phyloP scores from a whole-genome alignment of 2,797 vertebrate genomes.

The Crocodylus rhombifer region DNA sequence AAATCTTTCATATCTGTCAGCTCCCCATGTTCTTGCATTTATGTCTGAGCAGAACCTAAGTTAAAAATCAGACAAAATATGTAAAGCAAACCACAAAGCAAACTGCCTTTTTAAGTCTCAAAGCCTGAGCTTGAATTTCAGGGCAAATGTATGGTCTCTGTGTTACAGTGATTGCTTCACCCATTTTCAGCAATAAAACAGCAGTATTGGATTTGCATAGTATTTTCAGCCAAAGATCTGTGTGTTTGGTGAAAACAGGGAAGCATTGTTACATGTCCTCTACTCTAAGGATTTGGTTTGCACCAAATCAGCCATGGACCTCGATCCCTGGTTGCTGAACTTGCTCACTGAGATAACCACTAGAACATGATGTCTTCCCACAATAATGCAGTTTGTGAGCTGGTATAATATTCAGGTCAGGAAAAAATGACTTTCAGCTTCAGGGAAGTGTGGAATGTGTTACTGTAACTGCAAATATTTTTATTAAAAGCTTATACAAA shows the following conservation, averaged over 20 bases:
- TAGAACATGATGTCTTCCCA: accelerated
- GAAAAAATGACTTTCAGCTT: accelerated
- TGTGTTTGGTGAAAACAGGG: constrained; percentile 51
- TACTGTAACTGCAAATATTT: not conserved
- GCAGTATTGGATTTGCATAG: not conserved
- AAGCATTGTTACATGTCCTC: constrained; percentile 12
- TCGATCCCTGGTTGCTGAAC: not conserved
- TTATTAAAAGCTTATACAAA: accelerated
- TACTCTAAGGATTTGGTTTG: not conserved
- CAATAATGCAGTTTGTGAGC: accelerated
- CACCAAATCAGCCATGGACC: not conserved
- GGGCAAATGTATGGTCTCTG: not conserved
- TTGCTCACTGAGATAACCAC: accelerated
- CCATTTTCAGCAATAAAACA: not conserved
- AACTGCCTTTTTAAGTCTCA: not conserved
- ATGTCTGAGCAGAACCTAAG: not conserved
- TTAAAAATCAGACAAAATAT: not conserved
- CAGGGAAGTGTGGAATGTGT: accelerated
- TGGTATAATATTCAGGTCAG: accelerated
- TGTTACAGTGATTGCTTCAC: not conserved
- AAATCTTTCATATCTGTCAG: not conserved
- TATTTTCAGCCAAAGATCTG: constrained; percentile 39
- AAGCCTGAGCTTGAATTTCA: not conserved
- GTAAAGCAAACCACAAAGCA: no score
- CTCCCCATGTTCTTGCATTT: not conserved